Percentiles rank a stretch among this genome's conserved stretches.
These are phyloP conservation scores for Bombyx mori DNA, from an alignment of 1,140 invertebrate genomes.

Conservation along the genomic window ASM3026992v2 NC_085118.1:14939501-14940000, in stretches of 20 bases:
- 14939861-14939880: too few relatives aligned
- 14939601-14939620: conserved; percentile 24
- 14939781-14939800: conserved; percentile 33
- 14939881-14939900: too few relatives aligned
- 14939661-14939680: conserved; percentile 16
- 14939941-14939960: too few relatives aligned
- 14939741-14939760: conserved; percentile 14
- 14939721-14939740: conserved; percentile 29
- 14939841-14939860: too few relatives aligned
- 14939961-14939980: too few relatives aligned
- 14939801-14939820: conserved; percentile 12
- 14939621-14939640: conserved; percentile 37
- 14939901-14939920: too few relatives aligned
- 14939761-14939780: conserved; percentile 12
- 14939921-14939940: too few relatives aligned
- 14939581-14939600: conserved; percentile 18
- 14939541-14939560: too few relatives aligned
- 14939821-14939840: too few relatives aligned
- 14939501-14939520: background rate
- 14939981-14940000: too few relatives aligned
- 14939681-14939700: conserved; percentile 7
- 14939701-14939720: conserved; percentile 37
- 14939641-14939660: conserved; percentile 30
- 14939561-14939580: too few relatives aligned
- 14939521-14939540: background rate